Base-by-base conservation (phyloP, 1,140 invertebrate species). In the Drosophila biarmipes region DNA sequence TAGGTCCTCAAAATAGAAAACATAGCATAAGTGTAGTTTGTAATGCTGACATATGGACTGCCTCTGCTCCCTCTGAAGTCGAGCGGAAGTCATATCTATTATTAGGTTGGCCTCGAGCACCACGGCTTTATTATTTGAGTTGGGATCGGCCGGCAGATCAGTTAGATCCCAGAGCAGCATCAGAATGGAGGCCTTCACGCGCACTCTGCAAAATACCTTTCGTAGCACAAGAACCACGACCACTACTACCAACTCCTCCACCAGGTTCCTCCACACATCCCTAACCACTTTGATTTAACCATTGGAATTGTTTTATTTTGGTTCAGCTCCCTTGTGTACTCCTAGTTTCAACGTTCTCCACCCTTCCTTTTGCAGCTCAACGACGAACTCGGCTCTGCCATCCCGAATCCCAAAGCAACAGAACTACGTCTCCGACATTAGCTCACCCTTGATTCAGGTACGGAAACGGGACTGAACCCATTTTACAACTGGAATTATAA, bases 391-490 rank as follows among this genome's bases (percentile, higher is more conserved):
- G 73, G 90, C 85, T 46, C 81, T 90, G 67, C 81, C 91, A 54
- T 84, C 90, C 19, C 74, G 90, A 74, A 85, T 85, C 45, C 78
- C 91, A 46, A 92, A 91, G 78, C 91, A 78, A 78, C 91, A 90
- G 69, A 92, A 91, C 52, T 91, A 90, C 55, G 81, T 91, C n/a
- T 91, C 91, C 40, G 96, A 96, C 42, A 94, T 98, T 35, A 97
- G 97, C 93, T 98, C 97, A n/a, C 97, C 98, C 5, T 93, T 98
- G 35, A 98, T 98, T 91, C 95, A 95, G 90, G 91, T 92, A 74
- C 15, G 31, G 45, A 14, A 10, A 31, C 10, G 6, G 8, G 0
- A 31, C 2, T 10, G 24, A 24, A 24, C 24, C 24, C 3, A 31
- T 10, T 1, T 10, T 2, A 7, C 1, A 31, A 10, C 8, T 31